Evolutionary conservation across 2,888 invertebrate species (phyloP).

Genomic region (Drosophila melanocephala): DNA sequence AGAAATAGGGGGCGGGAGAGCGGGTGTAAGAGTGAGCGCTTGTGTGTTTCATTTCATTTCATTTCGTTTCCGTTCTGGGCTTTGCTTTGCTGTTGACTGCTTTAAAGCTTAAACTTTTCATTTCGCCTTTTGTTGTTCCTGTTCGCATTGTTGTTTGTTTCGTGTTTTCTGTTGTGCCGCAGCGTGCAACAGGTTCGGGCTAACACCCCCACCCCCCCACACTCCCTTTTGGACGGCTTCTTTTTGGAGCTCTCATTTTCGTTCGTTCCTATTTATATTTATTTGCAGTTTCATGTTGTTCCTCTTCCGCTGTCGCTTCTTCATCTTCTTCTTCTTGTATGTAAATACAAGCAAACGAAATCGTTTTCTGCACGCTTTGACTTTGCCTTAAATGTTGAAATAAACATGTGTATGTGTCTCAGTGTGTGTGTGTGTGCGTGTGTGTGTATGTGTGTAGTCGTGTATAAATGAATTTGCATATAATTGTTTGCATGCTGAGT

Average conservation of each 20-base stretch:
- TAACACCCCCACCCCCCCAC: constrained; percentile 9
- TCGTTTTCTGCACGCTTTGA: constrained; percentile 70
- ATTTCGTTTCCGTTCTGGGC: constrained; percentile 17
- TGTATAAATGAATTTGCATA: constrained; percentile 75
- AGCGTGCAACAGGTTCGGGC: constrained; percentile 71
- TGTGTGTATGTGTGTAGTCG: constrained; percentile 40
- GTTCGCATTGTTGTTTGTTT: constrained; percentile 44
- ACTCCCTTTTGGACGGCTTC: constrained; percentile 34
- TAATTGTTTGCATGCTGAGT: constrained; percentile 82
- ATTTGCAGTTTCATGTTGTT: constrained; percentile 50
- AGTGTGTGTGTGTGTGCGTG: constrained; percentile 8
- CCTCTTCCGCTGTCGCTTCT: not conserved
- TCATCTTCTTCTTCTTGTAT: constrained; percentile 43
- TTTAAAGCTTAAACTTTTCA: constrained; percentile 60
- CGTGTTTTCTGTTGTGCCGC: constrained; percentile 62
- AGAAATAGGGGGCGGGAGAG: not conserved
- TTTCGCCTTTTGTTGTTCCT: constrained; percentile 49
- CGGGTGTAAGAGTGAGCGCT: not conserved
- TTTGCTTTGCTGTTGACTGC: constrained; percentile 20
- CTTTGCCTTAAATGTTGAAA: constrained; percentile 48
- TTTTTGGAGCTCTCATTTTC: constrained; percentile 24
- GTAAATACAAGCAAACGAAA: constrained; percentile 65
- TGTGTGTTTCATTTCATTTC: constrained; percentile 13
- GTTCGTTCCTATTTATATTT: constrained; percentile 48
- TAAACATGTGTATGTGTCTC: not conserved